Conservation (phyloP, 2,888 invertebrate genomes). For the Tipula unca region DNA sequence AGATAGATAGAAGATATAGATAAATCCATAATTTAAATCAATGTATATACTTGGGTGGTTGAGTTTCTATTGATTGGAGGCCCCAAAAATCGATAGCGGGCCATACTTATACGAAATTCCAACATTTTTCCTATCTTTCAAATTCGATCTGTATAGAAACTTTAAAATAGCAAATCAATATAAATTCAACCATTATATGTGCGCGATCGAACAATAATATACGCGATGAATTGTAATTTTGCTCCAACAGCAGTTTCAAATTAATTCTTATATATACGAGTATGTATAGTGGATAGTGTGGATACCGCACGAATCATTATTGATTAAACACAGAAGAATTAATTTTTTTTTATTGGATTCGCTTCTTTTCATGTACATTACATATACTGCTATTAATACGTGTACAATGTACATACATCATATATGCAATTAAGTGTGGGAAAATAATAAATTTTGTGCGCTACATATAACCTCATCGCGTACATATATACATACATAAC, state of each 20-base stretch:
- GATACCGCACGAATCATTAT: not conserved
- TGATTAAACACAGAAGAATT: not conserved
- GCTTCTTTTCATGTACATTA: not conserved
- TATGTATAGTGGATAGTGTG: too few relatives aligned
- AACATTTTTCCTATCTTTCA: too few relatives aligned
- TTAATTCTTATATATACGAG: not conserved
- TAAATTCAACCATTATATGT: not conserved
- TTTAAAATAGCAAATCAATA: not conserved
- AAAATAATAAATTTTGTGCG: not conserved
- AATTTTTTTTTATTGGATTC: not conserved
- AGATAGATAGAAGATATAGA: too few relatives aligned
- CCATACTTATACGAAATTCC: too few relatives aligned
- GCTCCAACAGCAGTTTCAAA: not conserved
- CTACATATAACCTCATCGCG: not conserved
- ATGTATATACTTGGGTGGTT: too few relatives aligned
- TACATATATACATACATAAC: not conserved
- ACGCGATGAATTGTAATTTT: not conserved
- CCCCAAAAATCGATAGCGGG: too few relatives aligned
- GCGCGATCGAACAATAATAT: not conserved
- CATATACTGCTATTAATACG: not conserved
- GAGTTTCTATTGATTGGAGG: too few relatives aligned
- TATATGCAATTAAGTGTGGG: not conserved
- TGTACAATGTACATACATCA: not conserved
- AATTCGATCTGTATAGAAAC: too few relatives aligned
- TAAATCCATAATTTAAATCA: too few relatives aligned